Conservation (phyloP, 2,113 vertebrate genomes). For the Indri indri region DNA sequence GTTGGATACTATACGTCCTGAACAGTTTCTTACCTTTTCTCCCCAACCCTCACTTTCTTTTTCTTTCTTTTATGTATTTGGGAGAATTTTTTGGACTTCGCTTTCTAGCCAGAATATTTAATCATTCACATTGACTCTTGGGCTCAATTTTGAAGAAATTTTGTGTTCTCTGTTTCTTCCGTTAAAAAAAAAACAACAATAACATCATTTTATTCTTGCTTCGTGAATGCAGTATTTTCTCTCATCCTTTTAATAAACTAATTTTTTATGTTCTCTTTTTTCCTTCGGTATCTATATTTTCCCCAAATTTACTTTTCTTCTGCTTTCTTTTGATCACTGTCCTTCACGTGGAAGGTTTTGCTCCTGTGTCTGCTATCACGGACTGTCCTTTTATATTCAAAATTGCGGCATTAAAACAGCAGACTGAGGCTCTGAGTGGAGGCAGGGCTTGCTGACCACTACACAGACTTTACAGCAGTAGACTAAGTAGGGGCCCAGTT, state of each 20-base stretch:
- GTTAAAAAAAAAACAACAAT: background rate
- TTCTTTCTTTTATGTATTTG: background rate
- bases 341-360: background rate
- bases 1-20: background rate
- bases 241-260: background rate
- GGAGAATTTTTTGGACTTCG: background rate
- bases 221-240: background rate
- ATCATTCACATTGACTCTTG: background rate
- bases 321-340: background rate
- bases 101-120: background rate
- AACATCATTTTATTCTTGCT: background rate
- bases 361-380: background rate
- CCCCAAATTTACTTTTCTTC: background rate
- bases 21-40: background rate
- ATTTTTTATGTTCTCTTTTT: background rate
- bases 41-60: background rate
- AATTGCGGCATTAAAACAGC: background rate
- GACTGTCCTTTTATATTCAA: background rate
- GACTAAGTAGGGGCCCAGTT: background rate
- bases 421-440: background rate
- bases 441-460: background rate
- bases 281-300: background rate
- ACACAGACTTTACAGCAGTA: fast-evolving
- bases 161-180: background rate
- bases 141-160: background rate